Conservation (phyloP, 2,888 invertebrate species). For the Aspidapion aeneum region DNA sequence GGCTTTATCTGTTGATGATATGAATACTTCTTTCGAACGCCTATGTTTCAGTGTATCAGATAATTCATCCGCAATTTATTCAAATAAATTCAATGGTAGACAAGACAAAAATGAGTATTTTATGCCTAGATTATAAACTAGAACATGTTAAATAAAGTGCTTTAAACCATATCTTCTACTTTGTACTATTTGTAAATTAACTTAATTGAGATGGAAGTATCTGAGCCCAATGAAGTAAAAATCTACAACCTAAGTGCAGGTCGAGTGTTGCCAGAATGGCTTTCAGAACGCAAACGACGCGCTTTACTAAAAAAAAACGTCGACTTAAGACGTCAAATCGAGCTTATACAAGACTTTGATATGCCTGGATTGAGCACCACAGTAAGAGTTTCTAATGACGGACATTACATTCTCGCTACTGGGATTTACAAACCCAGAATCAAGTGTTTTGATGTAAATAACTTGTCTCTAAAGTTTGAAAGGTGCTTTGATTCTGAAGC, state of each 20-base stretch:
- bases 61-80: no score
- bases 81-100: no score
- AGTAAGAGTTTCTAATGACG: slow-evolving; percentile 83
- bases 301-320: slow-evolving; percentile 83
- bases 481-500: slow-evolving; percentile 96
- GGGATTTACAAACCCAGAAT: slow-evolving; percentile 96
- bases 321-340: slow-evolving; percentile 85
- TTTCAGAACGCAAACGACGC: slow-evolving; percentile 79
- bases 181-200: no score
- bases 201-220: slow-evolving; percentile 78
- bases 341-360: slow-evolving; percentile 98
- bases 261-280: slow-evolving; percentile 94
- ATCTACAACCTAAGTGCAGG: slow-evolving; percentile 97
- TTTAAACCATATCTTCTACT: no score
- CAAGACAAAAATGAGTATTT: no score
- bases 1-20: background rate
- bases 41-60: no score
- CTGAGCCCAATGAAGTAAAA: slow-evolving; percentile 92
- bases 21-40: no score
- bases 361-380: slow-evolving; percentile 94
- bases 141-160: no score
- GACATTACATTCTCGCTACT: slow-evolving; percentile 86
- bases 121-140: no score
- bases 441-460: slow-evolving; percentile 94
- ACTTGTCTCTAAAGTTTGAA: slow-evolving; percentile 96